Conservation (phyloP, 37 sponge, comb jelly and placozoan genomes). For the Corticium candelabrum region DNA sequence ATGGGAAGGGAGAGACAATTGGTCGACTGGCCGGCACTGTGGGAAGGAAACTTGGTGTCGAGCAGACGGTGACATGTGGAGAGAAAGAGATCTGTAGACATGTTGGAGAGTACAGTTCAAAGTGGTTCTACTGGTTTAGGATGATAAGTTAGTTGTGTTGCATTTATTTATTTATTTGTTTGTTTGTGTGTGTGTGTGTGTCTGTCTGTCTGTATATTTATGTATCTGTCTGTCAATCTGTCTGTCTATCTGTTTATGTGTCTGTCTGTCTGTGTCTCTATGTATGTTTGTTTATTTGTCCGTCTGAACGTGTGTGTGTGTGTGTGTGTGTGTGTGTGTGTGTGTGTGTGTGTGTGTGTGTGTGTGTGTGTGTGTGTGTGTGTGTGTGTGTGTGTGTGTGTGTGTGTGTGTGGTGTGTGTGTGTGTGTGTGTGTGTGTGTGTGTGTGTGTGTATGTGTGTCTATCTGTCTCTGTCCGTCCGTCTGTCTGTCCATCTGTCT, state of each 20-base stretch:
- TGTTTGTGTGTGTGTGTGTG: too few relatives aligned
- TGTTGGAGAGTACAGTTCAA: background rate
- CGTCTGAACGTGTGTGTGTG: background rate
- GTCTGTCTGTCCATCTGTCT: too few relatives aligned
- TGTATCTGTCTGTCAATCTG: too few relatives aligned
- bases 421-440: slow-evolving; percentile 3
- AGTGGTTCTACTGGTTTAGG: background rate
- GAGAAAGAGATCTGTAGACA: background rate
- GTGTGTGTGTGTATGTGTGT: background rate
- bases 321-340: slow-evolving; percentile 5
- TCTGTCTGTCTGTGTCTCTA: too few relatives aligned
- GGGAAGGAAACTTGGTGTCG: background rate
- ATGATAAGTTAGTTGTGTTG: background rate
- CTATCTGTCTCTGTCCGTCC: too few relatives aligned
- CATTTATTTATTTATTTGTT: background rate
- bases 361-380: slow-evolving; percentile 5
- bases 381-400: slow-evolving; percentile 5
- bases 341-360: slow-evolving; percentile 5
- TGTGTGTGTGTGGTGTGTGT: too few relatives aligned
- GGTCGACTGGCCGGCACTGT: background rate
- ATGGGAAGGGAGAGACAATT: background rate
- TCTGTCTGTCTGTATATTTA: too few relatives aligned
- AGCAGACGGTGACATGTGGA: background rate
- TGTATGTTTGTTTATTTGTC: too few relatives aligned
- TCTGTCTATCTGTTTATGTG: too few relatives aligned